Base-by-base conservation (phyloP, 2,888 invertebrate genomes). In the Leucania comma region DNA sequence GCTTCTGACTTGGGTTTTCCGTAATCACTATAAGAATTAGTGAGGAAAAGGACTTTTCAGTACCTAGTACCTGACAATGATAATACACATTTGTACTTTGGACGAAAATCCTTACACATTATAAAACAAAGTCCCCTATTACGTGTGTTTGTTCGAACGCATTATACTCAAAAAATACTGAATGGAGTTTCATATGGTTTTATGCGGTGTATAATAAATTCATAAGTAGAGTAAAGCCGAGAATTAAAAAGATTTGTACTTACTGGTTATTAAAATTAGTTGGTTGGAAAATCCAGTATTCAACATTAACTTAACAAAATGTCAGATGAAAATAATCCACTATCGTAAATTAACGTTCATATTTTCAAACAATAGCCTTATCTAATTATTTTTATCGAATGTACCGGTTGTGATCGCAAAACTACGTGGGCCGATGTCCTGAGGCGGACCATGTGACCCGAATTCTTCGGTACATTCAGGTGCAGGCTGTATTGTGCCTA, bases 391-490 rank as follows among this genome's bases (percentile, higher is more conserved):
- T 80, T 82, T 72, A 74, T 81, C 73, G 54, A 69, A 66, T 72
- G 78, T 67, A 69, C 60, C 64, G 63, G 65, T 58, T 10, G 32
- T 56, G 50, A 63, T 62, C 59, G 53, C 62, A 59, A 69, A 71
- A 50, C 51, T 54, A 48, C 57, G 68, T 72, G 32, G 22, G 57
- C 65, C 65, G 56, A 61, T 65, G 79, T 66, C 35, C 64, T 66
- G 53, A 32, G 50, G 66, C 29, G 72, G 66, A 75, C 66, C 75
- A 73, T 79, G 72, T 84, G 87, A 83, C 86, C 86, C 68, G 77
- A 82, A 83, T 81, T 72, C 74, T 10, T 65, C 29, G 68, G 85
- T 85, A 85, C 86, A 80, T 80, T 86, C 88, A 88, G 89, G 86
- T 88, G 89, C 80, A 79, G 68, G 17, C 63, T 50, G 56, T 79